A percentile compares a stretch with the other conserved stretches of the same genome.
phyloP scores from a whole-genome alignment of 1,140 invertebrate genomes.

The Venturia canescens region DNA sequence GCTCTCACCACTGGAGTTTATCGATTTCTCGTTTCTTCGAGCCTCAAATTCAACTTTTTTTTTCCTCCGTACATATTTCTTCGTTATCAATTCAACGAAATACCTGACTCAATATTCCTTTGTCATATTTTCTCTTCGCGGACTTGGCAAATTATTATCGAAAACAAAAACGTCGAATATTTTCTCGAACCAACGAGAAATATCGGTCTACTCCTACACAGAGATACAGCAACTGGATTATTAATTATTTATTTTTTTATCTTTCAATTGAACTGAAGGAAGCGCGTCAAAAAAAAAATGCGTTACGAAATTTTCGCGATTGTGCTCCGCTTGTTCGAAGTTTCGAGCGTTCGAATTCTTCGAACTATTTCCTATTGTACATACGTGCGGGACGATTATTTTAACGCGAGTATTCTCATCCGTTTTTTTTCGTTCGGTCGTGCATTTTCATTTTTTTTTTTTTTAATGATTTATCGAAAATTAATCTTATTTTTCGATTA shows the following conservation, averaged over 20 bases:
- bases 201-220: too few relatives aligned
- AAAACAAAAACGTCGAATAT: too few relatives aligned
- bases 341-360: neutral
- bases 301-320: too few relatives aligned
- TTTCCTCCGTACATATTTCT: slow-evolving; percentile 4
- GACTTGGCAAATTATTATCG: too few relatives aligned
- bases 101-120: too few relatives aligned
- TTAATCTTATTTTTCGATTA: neutral
- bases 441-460: neutral
- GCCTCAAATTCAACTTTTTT: neutral
- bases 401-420: slow-evolving; percentile 4
- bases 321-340: neutral
- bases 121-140: too few relatives aligned
- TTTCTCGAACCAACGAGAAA: too few relatives aligned
- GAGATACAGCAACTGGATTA: neutral
- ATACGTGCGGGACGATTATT: slow-evolving; percentile 14
- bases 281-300: neutral
- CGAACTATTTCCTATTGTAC: slow-evolving; percentile 18
- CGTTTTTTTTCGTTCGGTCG: neutral
- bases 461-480: neutral
- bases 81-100: neutral
- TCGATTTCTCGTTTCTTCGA: neutral
- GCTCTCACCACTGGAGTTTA: neutral
- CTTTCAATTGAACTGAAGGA: neutral
- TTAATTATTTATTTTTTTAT: slow-evolving; percentile 1